phyloP scores from a whole-genome alignment of 2,797 vertebrate genomes.

The Xerus rutilus region DNA sequence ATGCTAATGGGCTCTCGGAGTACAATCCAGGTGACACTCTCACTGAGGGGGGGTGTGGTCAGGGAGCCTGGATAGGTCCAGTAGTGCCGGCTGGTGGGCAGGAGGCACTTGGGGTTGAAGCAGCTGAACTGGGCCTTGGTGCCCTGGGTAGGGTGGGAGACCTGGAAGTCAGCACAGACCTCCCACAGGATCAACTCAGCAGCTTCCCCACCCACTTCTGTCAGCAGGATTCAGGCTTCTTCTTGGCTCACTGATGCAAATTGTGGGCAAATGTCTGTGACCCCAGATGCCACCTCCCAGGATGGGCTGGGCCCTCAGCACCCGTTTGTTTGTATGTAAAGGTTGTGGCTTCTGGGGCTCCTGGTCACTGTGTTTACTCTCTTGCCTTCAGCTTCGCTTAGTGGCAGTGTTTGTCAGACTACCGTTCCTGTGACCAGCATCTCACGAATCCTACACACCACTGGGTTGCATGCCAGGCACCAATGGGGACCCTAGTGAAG shows the following conservation, averaged over 20 bases:
- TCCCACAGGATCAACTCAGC: not conserved
- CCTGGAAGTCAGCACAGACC: slow-evolving; percentile 34
- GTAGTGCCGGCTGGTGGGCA: slow-evolving; percentile 94
- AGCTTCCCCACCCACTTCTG: not conserved
- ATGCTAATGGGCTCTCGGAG: slow-evolving; percentile 94
- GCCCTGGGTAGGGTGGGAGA: slow-evolving; percentile 87
- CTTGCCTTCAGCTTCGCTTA: not conserved
- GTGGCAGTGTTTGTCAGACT: not conserved
- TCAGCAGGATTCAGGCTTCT: not conserved
- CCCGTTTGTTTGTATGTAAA: not conserved
- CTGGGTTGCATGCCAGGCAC: not conserved
- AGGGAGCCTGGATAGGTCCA: slow-evolving; percentile 98
- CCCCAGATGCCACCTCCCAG: not conserved
- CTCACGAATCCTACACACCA: not conserved
- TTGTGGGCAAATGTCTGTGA: slow-evolving; percentile 29
- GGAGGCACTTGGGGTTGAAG: slow-evolving; percentile 96
- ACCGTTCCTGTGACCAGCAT: not conserved
- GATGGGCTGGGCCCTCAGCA: not conserved
- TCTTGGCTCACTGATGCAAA: slow-evolving; percentile 42
- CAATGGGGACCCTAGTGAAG: not conserved
- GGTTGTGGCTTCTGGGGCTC: not conserved
- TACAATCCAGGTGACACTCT: slow-evolving; percentile 97
- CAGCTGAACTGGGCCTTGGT: slow-evolving; percentile 93
- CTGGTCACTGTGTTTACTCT: not conserved
- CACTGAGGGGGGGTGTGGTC: slow-evolving; percentile 96